phyloP scores from a whole-genome alignment of 2,888 invertebrate species.

The Adelognathus sp. region DNA sequence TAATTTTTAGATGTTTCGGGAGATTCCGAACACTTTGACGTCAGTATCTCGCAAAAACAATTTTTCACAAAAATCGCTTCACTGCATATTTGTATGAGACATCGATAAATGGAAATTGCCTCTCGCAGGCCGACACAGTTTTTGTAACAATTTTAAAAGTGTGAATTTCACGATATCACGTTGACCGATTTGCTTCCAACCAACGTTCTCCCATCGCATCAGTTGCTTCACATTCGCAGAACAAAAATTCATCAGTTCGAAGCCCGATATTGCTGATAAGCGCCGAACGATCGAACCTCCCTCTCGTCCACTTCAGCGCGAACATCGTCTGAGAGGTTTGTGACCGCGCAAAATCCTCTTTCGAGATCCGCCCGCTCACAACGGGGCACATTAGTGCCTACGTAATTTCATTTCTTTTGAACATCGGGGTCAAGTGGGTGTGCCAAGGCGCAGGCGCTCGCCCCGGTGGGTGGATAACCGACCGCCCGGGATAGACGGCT shows the following conservation, averaged over 20 bases:
- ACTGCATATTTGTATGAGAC: no score
- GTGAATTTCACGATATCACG: no score
- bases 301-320: neutral
- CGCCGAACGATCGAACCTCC: constrained; percentile 32
- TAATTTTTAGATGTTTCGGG: no score
- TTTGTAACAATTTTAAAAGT: no score
- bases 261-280: constrained; percentile 14
- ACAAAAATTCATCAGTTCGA: neutral
- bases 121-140: no score
- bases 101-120: no score
- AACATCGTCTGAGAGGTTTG: constrained; percentile 1
- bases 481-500: constrained; percentile 49
- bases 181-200: no score
- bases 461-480: constrained; percentile 62
- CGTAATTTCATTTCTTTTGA: constrained; percentile 74
- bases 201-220: neutral
- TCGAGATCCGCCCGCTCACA: constrained; percentile 47
- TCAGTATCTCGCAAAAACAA: no score
- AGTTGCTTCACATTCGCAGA: neutral
- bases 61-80: no score
- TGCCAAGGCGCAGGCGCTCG: constrained; percentile 68
- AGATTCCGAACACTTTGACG: no score
- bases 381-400: constrained; percentile 68
- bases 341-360: constrained; percentile 18
- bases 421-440: constrained; percentile 73